Conservation (phyloP, 2,797 vertebrate species). For the Rhyacichthys aspro region DNA sequence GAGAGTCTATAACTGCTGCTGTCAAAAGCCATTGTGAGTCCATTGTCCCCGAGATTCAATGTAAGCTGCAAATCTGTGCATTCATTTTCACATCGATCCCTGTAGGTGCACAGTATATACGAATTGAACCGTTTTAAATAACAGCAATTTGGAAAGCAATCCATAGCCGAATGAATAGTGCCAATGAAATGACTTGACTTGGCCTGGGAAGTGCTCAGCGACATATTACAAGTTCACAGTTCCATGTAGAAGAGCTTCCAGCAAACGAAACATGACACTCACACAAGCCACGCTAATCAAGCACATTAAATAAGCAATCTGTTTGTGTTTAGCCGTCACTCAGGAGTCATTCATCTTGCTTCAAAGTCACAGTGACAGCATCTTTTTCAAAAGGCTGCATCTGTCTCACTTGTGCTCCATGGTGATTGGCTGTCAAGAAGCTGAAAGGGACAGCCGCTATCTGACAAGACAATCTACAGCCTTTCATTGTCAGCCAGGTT, state of each 20-base stretch:
- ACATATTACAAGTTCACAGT: not conserved
- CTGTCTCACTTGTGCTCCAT: slow-evolving; percentile 25
- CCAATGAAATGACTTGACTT: not conserved
- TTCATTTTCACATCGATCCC: slow-evolving; percentile 7
- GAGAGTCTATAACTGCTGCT: slow-evolving; percentile 29
- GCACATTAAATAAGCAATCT: slow-evolving; percentile 31
- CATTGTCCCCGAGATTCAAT: slow-evolving; percentile 37
- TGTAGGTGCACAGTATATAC: slow-evolving; percentile 1
- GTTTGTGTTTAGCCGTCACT: slow-evolving; percentile 30
- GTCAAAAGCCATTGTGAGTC: slow-evolving; percentile 36
- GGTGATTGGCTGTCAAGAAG: slow-evolving; percentile 35
- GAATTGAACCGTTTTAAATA: slow-evolving; percentile 1
- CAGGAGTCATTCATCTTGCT: slow-evolving; percentile 37
- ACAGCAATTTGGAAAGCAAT: no score
- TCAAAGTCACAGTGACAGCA: slow-evolving; percentile 44
- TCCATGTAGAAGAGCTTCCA: not conserved
- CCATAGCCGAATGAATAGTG: not conserved
- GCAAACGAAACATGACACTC: slow-evolving; percentile 22
- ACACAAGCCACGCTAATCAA: slow-evolving; percentile 26
- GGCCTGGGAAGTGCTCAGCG: not conserved
- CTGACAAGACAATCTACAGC: slow-evolving; percentile 53
- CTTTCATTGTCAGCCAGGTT: slow-evolving; percentile 47
- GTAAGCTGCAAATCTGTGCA: slow-evolving; percentile 23
- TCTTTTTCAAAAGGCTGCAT: slow-evolving; percentile 38
- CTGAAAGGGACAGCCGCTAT: slow-evolving; percentile 43